A percentile compares a stretch with the other conserved stretches of the same genome.
These are phyloP conservation scores for Teinopalpus imperialis DNA, from an alignment of 2,888 invertebrate species.

Conservation along the genomic window DNA sequence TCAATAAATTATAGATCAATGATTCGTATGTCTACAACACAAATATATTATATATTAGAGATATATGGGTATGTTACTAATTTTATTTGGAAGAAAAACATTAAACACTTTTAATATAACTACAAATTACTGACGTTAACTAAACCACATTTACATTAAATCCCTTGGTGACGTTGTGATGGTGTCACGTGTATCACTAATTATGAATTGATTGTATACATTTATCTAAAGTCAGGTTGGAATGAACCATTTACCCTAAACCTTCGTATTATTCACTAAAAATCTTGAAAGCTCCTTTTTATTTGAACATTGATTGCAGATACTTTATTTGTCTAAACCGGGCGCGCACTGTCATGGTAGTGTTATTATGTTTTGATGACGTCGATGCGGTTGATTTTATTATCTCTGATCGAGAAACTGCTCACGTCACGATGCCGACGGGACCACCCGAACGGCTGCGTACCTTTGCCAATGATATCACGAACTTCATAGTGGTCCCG, in stretches of 20 bases:
- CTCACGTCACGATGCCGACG: conserved; percentile 40
- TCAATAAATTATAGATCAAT: conserved; percentile 2
- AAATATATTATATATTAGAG: conserved; percentile 26
- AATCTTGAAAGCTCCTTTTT: conserved; percentile 80
- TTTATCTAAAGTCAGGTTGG: conserved; percentile 79
- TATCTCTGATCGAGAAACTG: conserved; percentile 39
- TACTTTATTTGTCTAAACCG: conserved; percentile 76
- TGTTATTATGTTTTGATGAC: conserved; percentile 34
- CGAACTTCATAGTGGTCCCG: conserved; percentile 31
- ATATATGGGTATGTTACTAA: conserved; percentile 45
- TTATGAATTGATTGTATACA: conserved; percentile 75
- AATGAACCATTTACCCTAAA: conserved; percentile 72
- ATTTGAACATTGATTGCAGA: conserved; percentile 82
- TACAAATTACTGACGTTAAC: conserved; percentile 52
- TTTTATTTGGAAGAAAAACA: conserved; percentile 45
- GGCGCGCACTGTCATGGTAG: conserved; percentile 70
- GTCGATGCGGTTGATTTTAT: conserved; percentile 37
- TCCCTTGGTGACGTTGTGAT: conserved; percentile 34
- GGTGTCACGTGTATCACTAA: conserved; percentile 35
- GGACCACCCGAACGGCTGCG: conserved; percentile 40
- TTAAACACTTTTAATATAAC: conserved; percentile 47
- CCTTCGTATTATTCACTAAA: conserved; percentile 75
- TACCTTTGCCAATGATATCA: conserved; percentile 33
- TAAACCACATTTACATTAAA: conserved; percentile 58
- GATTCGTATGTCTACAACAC: conserved; percentile 15